A percentile compares a stretch with the other conserved stretches of the same genome.
Evolutionary conservation across 2,797 vertebrate genomes (phyloP).

Genomic region (Ambastaia sidthimunki): DNA sequence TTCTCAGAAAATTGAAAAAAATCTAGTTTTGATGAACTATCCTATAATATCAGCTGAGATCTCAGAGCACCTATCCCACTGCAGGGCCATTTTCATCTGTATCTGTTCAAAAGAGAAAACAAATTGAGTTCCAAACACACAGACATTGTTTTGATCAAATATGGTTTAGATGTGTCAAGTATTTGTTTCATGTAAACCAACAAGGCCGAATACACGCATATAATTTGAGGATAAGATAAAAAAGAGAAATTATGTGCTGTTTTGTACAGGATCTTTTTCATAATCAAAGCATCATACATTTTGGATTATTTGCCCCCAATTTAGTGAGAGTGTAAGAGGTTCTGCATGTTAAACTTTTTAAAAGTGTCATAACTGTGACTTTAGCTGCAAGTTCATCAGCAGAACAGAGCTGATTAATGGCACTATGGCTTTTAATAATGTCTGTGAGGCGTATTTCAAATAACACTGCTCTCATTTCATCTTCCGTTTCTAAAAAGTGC

Average conservation of each 20-base stretch:
- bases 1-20: not conserved
- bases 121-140: not conserved
- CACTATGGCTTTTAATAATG: not conserved
- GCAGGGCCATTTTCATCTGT: conserved; percentile 13
- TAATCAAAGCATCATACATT: not conserved
- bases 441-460: conserved; percentile 14
- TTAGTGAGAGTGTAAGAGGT: not conserved
- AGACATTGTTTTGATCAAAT: no score
- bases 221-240: not conserved
- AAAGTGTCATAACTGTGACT: not conserved
- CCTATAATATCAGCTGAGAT: conserved; percentile 18
- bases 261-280: not conserved
- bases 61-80: conserved; percentile 8
- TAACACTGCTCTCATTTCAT: not conserved
- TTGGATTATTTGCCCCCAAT: not conserved
- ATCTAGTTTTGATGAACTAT: not conserved
- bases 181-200: not conserved
- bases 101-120: conserved; percentile 26
- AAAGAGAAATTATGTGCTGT: not conserved
- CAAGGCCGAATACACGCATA: not conserved
- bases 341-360: not conserved
- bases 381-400: not conserved
- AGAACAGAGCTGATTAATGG: conserved; percentile 1
- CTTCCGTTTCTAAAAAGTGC: not conserved
- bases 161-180: conserved; percentile 6